These are phyloP conservation scores for Dipus sagitta DNA, from an alignment of 2,797 vertebrate genomes.

Conservation along the genomic window DNA sequence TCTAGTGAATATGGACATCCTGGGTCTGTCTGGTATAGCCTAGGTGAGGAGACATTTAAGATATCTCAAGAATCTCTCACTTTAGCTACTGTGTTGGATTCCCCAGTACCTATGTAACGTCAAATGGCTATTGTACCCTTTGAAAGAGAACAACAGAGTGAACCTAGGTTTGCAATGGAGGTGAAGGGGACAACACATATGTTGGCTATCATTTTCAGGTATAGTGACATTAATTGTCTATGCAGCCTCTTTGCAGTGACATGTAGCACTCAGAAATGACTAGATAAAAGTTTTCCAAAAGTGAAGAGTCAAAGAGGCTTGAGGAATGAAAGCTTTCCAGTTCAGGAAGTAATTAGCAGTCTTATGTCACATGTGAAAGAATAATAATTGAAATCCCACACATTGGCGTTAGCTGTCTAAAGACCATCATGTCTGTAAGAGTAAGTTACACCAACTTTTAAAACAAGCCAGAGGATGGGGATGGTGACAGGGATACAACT, in stretches of 20 bases:
- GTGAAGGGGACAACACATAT: background rate
- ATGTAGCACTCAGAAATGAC: background rate
- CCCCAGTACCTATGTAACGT: too few relatives aligned
- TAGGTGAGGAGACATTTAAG: background rate
- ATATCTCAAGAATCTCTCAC: background rate
- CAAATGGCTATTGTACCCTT: background rate
- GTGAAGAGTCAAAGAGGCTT: background rate
- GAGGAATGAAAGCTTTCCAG: constrained; percentile 11
- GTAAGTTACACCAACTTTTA: background rate
- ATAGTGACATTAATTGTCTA: background rate
- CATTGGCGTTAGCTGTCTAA: background rate
- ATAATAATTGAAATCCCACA: background rate
- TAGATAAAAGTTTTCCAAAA: background rate
- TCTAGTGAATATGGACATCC: background rate
- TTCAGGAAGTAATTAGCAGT: background rate
- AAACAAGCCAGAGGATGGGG: background rate
- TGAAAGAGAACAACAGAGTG: background rate
- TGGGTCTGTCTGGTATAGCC: background rate
- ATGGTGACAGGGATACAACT: rapidly evolving
- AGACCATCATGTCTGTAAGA: background rate
- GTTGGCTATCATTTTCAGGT: background rate
- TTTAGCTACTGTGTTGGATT: background rate
- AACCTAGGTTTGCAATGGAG: background rate
- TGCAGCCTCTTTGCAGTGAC: background rate
- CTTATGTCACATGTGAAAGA: background rate